These are phyloP conservation scores for Rotaria socialis DNA, from an alignment of 2,888 invertebrate genomes.

Conservation along the genomic window DNA sequence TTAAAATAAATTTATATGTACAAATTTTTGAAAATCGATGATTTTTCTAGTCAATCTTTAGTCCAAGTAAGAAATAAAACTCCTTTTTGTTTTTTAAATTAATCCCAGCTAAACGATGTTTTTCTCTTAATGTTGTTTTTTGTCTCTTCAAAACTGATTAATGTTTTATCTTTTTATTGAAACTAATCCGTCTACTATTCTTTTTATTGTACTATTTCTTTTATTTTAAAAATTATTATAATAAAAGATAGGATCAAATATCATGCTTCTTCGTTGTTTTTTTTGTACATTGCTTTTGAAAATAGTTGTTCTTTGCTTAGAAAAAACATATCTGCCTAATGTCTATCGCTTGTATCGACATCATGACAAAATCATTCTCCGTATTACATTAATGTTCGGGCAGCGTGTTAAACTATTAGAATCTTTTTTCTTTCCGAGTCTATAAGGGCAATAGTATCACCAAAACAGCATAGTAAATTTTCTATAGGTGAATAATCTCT, in stretches of 20 bases:
- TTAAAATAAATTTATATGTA: background rate
- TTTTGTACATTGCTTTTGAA: too few species aligned
- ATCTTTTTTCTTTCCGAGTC: too few species aligned
- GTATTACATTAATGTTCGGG: too few species aligned
- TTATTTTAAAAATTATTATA: background rate
- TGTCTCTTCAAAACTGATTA: background rate
- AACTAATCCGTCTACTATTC: background rate
- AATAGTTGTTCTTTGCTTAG: too few species aligned
- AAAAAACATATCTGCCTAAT: too few species aligned
- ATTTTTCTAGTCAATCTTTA: constrained; percentile 5
- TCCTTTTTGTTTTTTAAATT: background rate
- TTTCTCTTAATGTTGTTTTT: background rate
- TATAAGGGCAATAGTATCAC: too few species aligned
- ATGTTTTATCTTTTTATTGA: background rate
- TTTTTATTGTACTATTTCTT: background rate
- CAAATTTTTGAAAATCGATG: background rate
- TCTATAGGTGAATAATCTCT: too few species aligned
- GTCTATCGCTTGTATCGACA: too few species aligned
- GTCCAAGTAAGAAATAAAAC: background rate
- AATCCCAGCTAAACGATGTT: background rate
- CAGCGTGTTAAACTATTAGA: too few species aligned
- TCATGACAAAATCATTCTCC: too few species aligned
- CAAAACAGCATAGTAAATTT: too few species aligned
- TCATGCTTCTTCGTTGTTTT: background rate
- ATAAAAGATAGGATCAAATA: constrained; percentile 22